Percentiles rank a stretch among this genome's conserved stretches.
These are phyloP conservation scores for Blomia tropicalis DNA, from an alignment of 2,888 invertebrate genomes.

Conservation along the genomic window DNA sequence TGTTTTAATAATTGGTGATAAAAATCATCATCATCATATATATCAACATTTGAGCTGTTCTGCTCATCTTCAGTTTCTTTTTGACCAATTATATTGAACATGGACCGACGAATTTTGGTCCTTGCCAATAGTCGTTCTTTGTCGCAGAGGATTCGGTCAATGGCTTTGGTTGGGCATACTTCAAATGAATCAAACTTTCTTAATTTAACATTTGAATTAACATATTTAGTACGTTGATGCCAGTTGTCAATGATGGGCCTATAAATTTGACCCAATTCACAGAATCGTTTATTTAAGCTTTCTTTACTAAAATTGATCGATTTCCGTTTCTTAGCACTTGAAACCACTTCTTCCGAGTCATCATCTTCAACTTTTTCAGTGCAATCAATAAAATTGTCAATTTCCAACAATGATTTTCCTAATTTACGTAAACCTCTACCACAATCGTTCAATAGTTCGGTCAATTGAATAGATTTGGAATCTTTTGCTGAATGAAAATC, in stretches of 20 bases:
- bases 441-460: conserved; percentile 33
- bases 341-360: conserved; percentile 31
- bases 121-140: conserved; percentile 55
- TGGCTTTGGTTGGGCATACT: conserved; percentile 50
- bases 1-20: conserved; percentile 83
- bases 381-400: conserved; percentile 18
- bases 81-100: conserved; percentile 53
- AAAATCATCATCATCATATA: conserved; percentile 93
- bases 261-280: conserved; percentile 35
- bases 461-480: conserved; percentile 33
- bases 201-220: conserved; percentile 48
- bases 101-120: conserved; percentile 60
- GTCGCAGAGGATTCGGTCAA: conserved; percentile 65
- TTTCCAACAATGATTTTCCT: conserved; percentile 16
- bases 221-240: conserved; percentile 74
- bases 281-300: conserved; percentile 33
- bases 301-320: conserved; percentile 39
- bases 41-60: conserved; percentile 53
- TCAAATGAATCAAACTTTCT: conserved; percentile 45
- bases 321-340: conserved; percentile 26
- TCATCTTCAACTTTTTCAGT: conserved; percentile 8
- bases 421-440: conserved; percentile 29
- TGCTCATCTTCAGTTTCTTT: conserved; percentile 28
- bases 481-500: conserved; percentile 40
- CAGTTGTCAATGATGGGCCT: conserved; percentile 74